Base-by-base conservation (phyloP, 1,140 invertebrate genomes). In the Leucophenga varia region DNA sequence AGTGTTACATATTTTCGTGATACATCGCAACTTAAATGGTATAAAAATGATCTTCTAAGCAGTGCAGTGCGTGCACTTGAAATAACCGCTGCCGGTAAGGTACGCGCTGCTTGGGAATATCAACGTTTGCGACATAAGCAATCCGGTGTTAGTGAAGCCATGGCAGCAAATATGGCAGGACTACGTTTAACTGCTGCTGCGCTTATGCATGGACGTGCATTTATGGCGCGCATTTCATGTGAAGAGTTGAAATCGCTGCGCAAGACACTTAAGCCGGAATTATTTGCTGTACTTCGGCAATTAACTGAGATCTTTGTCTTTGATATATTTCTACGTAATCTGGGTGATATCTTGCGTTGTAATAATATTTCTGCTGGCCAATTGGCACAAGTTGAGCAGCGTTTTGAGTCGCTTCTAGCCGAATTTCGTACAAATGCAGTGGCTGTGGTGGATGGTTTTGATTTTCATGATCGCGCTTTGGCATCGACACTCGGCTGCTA, bases 361-460 rank as follows among this genome's bases (percentile, higher is more conserved):
- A 87, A 83, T 67, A 80, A 79, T 43, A 71, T 89, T 39, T 79
- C 73, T 2, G 76, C 79, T 12, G 63, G 77, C 32, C 82, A 91
- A 55, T 77, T 94, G 9, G 74, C 80, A 17, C 52, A 76, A 0
- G 61, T 93, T 14, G 85, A 90, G 64, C 58, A 75, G 3, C 82
- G 84, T 42, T 77, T 91, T 38, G 85, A 89, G 56, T 79, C 83
- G 16, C 71, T 91, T 17, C 74, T 97, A 31, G 57, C 64, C 1
- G 56, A 77, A 3, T 80, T 97, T 17, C 82, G 94, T 46, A 87
- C 88, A 7, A 91, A 97, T 77, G 91, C 90, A 2, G 85, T 97
- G 0, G 84, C 87, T 3, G 77, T 97, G 3, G 93, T 96, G 0
- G 94, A 97, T 74, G 86, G 90, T 4, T 97, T 96, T 64, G 92